Conservation (phyloP, 2,113 vertebrate species). For the Pelecanus crispus region DNA sequence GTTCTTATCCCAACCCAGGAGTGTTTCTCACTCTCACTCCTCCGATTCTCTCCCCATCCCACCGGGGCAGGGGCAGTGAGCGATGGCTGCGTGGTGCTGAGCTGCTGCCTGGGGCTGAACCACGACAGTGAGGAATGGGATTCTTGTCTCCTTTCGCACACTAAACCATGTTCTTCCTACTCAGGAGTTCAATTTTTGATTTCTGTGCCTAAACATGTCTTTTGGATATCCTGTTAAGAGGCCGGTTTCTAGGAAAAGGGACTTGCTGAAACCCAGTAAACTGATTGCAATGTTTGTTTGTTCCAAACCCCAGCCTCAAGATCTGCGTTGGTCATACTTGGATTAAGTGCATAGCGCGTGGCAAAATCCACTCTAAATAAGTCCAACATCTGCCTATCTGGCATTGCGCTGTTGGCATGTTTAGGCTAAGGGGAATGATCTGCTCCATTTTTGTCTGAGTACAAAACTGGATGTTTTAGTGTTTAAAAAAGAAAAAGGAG, state of each 20-base stretch:
- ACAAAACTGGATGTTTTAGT: background rate
- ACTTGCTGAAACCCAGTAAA: background rate
- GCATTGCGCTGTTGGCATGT: background rate
- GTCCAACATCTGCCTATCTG: background rate
- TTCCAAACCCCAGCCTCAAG: background rate
- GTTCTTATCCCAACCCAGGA: too few relatives aligned
- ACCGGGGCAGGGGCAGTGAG: too few relatives aligned
- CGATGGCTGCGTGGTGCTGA: too few relatives aligned
- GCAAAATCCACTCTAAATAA: background rate
- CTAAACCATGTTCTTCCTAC: background rate
- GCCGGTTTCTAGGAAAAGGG: conserved; percentile 6
- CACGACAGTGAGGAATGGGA: background rate
- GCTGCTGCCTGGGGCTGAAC: too few relatives aligned
- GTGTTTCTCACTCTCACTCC: too few relatives aligned
- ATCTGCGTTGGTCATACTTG: conserved; percentile 2
- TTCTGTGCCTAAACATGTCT: background rate
- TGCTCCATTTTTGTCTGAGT: background rate
- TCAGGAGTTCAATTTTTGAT: background rate
- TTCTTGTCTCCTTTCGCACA: background rate
- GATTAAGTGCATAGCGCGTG: background rate
- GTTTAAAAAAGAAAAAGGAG: background rate
- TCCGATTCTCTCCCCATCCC: too few relatives aligned
- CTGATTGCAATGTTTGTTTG: background rate
- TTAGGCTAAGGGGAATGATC: background rate
- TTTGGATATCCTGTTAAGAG: background rate